These are phyloP conservation scores for Anticlea derivata DNA, from an alignment of 2,888 invertebrate genomes.

Conservation along the genomic window DNA sequence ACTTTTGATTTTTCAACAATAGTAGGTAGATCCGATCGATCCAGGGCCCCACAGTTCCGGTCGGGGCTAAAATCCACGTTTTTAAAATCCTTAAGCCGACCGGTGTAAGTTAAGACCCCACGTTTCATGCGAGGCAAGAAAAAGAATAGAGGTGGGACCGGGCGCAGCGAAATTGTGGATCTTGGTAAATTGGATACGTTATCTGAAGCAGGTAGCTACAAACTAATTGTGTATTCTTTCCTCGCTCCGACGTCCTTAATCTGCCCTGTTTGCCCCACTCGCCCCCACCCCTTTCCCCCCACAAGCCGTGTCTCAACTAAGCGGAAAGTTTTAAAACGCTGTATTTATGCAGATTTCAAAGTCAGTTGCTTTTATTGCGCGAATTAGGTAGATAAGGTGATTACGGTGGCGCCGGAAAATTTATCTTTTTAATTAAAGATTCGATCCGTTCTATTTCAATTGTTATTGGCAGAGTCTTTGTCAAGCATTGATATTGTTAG, in stretches of 20 bases:
- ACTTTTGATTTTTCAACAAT: constrained; percentile 80
- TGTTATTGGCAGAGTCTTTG: constrained; percentile 6
- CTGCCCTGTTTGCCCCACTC: constrained; percentile 68
- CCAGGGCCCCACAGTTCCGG: constrained; percentile 75
- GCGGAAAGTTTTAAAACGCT: constrained; percentile 77
- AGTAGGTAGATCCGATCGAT: constrained; percentile 76
- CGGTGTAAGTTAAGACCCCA: constrained; percentile 53
- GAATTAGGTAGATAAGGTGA: constrained; percentile 55
- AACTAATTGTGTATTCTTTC: constrained; percentile 84
- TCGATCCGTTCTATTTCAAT: constrained; percentile 24
- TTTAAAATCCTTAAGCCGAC: constrained; percentile 75
- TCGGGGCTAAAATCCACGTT: constrained; percentile 72
- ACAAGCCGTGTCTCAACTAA: constrained; percentile 68
- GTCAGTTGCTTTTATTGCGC: constrained; percentile 58
- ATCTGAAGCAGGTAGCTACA: constrained; percentile 79
- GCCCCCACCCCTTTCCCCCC: constrained; percentile 49
- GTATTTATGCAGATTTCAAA: constrained; percentile 67
- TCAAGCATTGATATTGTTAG: no score
- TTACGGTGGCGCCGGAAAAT: constrained; percentile 45
- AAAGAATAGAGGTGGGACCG: constrained; percentile 34
- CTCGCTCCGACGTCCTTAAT: constrained; percentile 81
- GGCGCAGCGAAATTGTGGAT: constrained; percentile 50
- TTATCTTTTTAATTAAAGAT: constrained; percentile 46
- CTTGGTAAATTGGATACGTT: constrained; percentile 67
- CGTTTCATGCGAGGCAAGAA: constrained; percentile 44